phyloP scores from a whole-genome alignment of 2,113 vertebrate species.

The Oceanodroma tethys region DNA sequence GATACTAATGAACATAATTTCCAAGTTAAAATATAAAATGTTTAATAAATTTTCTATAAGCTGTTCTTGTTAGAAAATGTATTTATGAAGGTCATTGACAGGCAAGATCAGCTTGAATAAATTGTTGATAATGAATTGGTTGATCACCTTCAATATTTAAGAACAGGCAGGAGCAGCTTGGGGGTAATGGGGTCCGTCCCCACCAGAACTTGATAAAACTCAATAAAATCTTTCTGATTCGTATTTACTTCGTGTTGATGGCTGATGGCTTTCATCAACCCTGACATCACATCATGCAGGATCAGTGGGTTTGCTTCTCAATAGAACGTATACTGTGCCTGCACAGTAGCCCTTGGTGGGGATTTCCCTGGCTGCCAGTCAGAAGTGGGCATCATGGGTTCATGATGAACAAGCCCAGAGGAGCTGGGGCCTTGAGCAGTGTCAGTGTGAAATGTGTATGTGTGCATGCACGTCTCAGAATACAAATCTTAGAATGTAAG shows the following conservation, averaged over 20 bases:
- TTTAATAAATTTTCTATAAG: neutral
- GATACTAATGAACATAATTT: neutral
- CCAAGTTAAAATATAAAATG: neutral
- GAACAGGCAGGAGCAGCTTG: neutral
- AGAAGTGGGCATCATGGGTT: neutral
- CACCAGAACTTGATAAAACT: neutral
- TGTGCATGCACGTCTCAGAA: rapidly evolving
- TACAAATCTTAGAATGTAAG: neutral
- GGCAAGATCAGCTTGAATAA: neutral
- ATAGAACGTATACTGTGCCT: rapidly evolving
- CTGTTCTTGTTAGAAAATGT: neutral
- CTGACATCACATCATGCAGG: neutral
- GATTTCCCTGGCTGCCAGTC: neutral
- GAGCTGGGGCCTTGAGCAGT: neutral
- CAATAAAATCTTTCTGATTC: neutral
- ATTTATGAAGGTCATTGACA: neutral
- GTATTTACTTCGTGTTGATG: neutral
- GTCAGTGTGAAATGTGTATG: neutral
- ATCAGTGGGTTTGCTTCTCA: neutral
- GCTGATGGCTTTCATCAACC: neutral
- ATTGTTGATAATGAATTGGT: neutral
- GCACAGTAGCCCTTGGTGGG: neutral
- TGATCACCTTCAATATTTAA: neutral
- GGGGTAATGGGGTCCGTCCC: rapidly evolving
- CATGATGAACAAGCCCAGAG: neutral